Evolutionary conservation across 1,140 invertebrate genomes (phyloP), one percentile per base, ranked within the genome.

Genomic region (Cyclargus thomasi): DNA sequence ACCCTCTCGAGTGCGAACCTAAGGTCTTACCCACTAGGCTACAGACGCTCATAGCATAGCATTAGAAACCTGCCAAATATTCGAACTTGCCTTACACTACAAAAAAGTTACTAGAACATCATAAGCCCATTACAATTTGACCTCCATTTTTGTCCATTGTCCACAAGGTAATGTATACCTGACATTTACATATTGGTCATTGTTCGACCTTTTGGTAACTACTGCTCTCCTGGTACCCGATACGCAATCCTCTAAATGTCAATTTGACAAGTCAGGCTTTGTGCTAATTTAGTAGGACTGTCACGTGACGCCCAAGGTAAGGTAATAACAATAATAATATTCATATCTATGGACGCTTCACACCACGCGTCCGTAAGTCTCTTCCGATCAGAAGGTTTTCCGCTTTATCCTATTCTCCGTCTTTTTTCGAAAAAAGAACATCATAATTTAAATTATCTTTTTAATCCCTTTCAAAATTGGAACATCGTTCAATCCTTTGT

Each of bases 401-500:
- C n/a, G n/a, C n/a, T n/a, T n/a, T n/a, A n/a, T n/a, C n/a, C n/a
- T n/a, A n/a, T n/a, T n/a, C n/a, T n/a, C n/a, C n/a, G n/a, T n/a
- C n/a, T n/a, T n/a, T 23, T 23, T 23, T 23, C 6, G 2, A 23
- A 23, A 23, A 23, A 23, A 23, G 23, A 23, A 23, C 23, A 1
- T 23, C 23, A 23, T 23, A 39, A 6, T 39, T 14, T 39, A 39
- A 39, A 39, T 14, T 39, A 39, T 39, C 2, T 3, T 1, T 39
- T 39, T 39, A 39, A 2, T 8, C 11, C 36, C 10, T 11, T 39
- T 47, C 14, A 47, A 47, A 47, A 47, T 3, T 16, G 10, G 14
- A 16, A 47, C 10, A 47, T 47, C 14, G 39, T 11, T 47, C 39
- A 29, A 47, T 55, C 65, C 67, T 68, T 63, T 68, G 72, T 62